phyloP scores from a whole-genome alignment of 2,888 invertebrate species.

The Clepsis dumicolana region DNA sequence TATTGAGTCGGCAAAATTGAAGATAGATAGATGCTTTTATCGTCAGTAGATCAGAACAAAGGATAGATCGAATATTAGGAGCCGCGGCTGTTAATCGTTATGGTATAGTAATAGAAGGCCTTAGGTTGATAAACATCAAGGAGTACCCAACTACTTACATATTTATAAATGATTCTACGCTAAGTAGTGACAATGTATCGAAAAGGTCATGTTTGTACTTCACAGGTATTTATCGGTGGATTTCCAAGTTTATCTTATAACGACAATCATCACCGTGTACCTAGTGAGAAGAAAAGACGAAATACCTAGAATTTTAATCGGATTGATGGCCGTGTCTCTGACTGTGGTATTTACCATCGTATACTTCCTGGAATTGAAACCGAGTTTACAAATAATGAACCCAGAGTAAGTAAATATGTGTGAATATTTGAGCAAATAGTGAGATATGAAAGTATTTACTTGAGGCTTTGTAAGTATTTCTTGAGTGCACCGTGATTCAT shows the following conservation, averaged over 20 bases:
- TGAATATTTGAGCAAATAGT: constrained; percentile 2
- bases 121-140: no score
- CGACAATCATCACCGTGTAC: constrained; percentile 31
- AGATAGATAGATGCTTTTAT: no score
- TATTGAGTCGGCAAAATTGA: no score
- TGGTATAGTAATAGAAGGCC: no score
- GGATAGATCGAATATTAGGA: no score
- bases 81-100: no score
- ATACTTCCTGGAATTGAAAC: constrained; percentile 37
- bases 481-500: constrained; percentile 2
- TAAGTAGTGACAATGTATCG: background rate
- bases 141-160: no score
- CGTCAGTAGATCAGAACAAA: no score
- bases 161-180: background rate
- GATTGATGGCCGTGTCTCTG: constrained; percentile 25
- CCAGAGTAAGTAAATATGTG: constrained; percentile 43
- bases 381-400: constrained; percentile 36
- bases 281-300: constrained; percentile 24
- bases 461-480: background rate
- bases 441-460: constrained; percentile 3
- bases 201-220: background rate
- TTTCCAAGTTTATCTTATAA: constrained; percentile 40
- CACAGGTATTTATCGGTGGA: constrained; percentile 44
- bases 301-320: constrained; percentile 25
- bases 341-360: constrained; percentile 35